Evolutionary conservation across 2,797 vertebrate species (phyloP).

Genomic region (Myiotriccus ornatus): DNA sequence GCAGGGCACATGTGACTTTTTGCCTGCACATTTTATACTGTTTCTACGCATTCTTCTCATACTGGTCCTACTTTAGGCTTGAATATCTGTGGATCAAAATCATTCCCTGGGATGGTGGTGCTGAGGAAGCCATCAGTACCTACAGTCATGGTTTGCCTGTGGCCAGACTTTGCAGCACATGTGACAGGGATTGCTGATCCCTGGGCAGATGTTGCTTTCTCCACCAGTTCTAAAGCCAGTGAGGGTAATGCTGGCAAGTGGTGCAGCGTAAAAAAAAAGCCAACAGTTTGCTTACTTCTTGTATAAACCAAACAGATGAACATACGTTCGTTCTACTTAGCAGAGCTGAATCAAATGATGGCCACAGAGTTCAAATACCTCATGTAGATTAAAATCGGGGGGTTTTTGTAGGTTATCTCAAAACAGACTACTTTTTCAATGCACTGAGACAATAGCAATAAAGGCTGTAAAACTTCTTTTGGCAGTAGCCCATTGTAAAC

Average conservation of each 20-base stretch:
- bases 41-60: neutral
- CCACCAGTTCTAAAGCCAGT: neutral
- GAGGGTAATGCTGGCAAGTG: neutral
- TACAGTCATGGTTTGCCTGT: fast-evolving
- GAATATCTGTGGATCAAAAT: neutral
- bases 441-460: slow-evolving; percentile 14
- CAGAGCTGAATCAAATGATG: neutral
- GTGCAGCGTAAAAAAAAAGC: neutral
- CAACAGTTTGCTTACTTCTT: neutral
- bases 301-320: neutral
- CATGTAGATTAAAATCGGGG: neutral
- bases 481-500: slow-evolving; percentile 44
- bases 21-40: neutral
- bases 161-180: fast-evolving
- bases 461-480: slow-evolving; percentile 30
- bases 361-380: neutral
- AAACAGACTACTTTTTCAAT: slow-evolving; percentile 13
- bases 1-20: neutral
- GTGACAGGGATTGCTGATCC: fast-evolving
- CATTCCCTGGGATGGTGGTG: neutral
- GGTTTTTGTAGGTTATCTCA: neutral
- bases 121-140: neutral
- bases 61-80: neutral
- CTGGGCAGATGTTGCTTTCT: neutral
- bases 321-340: neutral